A percentile compares a stretch with the other conserved stretches of the same genome.
Evolutionary conservation across 1,140 invertebrate species (phyloP).

Genomic region (Periplaneta americana): DNA sequence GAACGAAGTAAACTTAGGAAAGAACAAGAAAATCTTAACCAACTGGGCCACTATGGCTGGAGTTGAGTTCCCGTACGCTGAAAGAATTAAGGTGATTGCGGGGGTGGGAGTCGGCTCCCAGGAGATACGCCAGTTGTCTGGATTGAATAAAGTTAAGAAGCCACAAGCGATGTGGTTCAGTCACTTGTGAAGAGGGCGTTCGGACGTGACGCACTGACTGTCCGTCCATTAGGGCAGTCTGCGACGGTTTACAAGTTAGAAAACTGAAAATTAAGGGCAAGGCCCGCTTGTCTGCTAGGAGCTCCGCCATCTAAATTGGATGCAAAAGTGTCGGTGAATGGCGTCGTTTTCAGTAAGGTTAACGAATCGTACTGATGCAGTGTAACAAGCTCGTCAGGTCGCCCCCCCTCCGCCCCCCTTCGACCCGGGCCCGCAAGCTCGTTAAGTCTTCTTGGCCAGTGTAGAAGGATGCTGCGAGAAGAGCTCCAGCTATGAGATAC

Average conservation of each 20-base stretch:
- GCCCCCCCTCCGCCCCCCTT: neutral
- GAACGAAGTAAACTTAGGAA: no score
- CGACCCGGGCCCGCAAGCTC: neutral
- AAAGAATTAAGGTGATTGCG: no score
- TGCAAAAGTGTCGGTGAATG: constrained; percentile 14
- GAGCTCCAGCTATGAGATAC: neutral
- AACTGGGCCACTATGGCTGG: no score
- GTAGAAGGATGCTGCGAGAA: neutral
- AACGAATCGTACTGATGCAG: constrained; percentile 16
- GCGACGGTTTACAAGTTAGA: neutral
- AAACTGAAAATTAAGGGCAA: neutral
- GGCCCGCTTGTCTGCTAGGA: neutral
- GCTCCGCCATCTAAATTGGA: constrained; percentile 10
- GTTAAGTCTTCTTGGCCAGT: neutral
- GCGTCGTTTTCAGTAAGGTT: constrained; percentile 10
- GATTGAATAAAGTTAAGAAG: neutral
- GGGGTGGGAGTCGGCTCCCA: no score
- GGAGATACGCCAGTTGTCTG: neutral
- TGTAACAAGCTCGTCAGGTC: constrained; percentile 15
- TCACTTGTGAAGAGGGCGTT: neutral
- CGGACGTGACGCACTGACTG: neutral
- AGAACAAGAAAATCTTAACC: no score
- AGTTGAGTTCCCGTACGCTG: no score
- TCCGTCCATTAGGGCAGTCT: no score
- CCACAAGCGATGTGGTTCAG: neutral